These are phyloP conservation scores for Acanthochromis polyacanthus DNA, from an alignment of 2,113 vertebrate species.

Conservation along the genomic window DNA sequence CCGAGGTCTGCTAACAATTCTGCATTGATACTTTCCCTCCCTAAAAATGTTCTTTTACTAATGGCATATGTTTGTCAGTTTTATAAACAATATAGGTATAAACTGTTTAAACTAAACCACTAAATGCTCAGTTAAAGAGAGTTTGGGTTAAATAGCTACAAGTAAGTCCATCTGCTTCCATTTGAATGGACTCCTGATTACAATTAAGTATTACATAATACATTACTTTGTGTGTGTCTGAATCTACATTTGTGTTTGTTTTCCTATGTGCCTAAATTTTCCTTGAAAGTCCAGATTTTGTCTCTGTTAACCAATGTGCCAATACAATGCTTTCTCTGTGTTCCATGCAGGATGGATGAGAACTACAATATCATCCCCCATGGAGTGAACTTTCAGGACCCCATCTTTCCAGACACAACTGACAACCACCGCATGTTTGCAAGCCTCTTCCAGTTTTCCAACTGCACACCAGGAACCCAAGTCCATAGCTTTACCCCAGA, in stretches of 20 bases:
- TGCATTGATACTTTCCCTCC: neutral
- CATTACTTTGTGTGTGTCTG: neutral
- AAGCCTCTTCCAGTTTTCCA: constrained; percentile 90
- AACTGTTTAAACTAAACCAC: constrained; percentile 8
- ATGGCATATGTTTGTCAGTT: neutral
- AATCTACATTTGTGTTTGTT: constrained; percentile 9
- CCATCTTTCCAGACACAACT: constrained; percentile 86
- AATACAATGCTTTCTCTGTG: neutral
- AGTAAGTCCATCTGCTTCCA: neutral
- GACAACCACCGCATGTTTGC: constrained; percentile 87
- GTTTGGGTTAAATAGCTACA: neutral
- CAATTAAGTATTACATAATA: constrained; percentile 1
- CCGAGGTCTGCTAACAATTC: constrained; percentile 25
- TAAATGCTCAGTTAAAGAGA: neutral
- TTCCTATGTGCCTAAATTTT: neutral
- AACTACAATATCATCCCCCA: constrained; percentile 89
- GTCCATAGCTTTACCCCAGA: constrained; percentile 84
- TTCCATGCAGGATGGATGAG: constrained; percentile 87
- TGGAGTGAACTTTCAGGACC: constrained; percentile 89
- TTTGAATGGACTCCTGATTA: neutral
- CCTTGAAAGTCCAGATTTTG: neutral
- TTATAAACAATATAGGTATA: neutral
- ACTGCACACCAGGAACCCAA: constrained; percentile 85
- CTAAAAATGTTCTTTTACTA: neutral
- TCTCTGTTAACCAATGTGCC: neutral